phyloP scores from a whole-genome alignment of 1,140 invertebrate genomes.

The Bombus polaris region DNA sequence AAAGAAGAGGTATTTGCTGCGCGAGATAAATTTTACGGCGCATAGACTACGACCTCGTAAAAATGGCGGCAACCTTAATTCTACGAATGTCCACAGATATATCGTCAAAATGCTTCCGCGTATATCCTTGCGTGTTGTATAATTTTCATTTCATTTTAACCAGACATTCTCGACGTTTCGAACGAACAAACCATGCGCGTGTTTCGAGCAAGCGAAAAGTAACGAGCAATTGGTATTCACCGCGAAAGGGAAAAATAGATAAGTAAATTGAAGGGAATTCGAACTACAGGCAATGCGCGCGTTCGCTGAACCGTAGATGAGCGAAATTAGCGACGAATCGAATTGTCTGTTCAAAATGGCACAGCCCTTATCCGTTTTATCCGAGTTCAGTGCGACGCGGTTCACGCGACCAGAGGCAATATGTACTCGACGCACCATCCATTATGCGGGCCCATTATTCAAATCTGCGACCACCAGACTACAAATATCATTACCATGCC shows the following conservation, averaged over 20 bases:
- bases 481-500: conserved; percentile 74
- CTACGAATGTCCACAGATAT: not conserved
- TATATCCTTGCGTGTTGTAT: not conserved
- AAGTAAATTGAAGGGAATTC: not conserved
- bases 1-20: conserved; percentile 44
- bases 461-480: conserved; percentile 71
- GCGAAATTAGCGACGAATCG: conserved; percentile 35
- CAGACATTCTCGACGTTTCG: not conserved
- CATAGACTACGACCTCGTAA: conserved; percentile 64
- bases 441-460: conserved; percentile 76
- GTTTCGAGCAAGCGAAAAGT: not conserved
- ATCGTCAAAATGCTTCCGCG: conserved; percentile 19
- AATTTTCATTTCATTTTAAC: not conserved
- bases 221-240: not conserved
- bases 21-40: conserved; percentile 64
- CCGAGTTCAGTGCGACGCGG: conserved; percentile 51
- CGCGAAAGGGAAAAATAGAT: not conserved
- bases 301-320: conserved; percentile 2
- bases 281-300: too few relatives aligned
- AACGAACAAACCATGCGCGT: not conserved
- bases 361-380: conserved; percentile 68
- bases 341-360: conserved; percentile 14
- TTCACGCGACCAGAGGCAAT: conserved; percentile 68
- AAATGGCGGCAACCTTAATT: conserved; percentile 60
- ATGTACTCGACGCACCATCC: conserved; percentile 71